Conservation (phyloP, 53 echinoderm and acorn worm genomes). For the Holothuria leucospilota region DNA sequence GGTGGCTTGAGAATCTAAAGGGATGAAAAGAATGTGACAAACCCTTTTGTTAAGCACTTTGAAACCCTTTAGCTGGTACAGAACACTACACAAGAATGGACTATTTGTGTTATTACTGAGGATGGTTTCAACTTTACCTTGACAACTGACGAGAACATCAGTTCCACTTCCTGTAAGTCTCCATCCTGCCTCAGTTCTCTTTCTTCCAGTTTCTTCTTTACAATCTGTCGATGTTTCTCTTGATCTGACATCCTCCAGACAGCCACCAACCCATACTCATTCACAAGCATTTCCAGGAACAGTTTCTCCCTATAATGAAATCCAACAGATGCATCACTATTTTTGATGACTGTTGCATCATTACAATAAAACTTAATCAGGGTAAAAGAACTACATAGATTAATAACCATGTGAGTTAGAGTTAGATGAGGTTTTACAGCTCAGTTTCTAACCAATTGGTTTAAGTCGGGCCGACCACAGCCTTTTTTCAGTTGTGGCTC, state of each 20-base stretch:
- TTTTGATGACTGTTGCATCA: too few species aligned
- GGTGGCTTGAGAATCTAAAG: too few species aligned
- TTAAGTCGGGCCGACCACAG: too few species aligned
- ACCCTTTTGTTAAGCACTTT: too few species aligned
- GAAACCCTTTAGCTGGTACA: too few species aligned
- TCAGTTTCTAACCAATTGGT: too few species aligned
- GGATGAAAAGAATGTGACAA: too few species aligned
- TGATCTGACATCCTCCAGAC: constrained; percentile 80
- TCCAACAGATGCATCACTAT: background rate
- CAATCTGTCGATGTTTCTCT: constrained; percentile 75
- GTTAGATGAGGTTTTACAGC: too few species aligned
- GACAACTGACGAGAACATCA: constrained; percentile 73
- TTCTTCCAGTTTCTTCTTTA: constrained; percentile 87
- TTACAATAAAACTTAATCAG: background rate
- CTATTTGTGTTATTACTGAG: too few species aligned
- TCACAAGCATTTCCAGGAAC: constrained; percentile 73
- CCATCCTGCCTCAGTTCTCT: constrained; percentile 89
- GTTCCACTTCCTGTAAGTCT: constrained; percentile 81
- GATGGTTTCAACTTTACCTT: constrained; percentile 55
- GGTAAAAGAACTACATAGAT: background rate
- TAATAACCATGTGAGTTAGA: background rate
- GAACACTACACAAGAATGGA: too few species aligned
- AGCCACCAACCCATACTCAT: constrained; percentile 72
- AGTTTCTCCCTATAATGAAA: constrained; percentile 76
- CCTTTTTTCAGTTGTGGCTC: too few species aligned